Base-by-base conservation (phyloP, 1,140 invertebrate species). In the Euura saliciscinereae region DNA sequence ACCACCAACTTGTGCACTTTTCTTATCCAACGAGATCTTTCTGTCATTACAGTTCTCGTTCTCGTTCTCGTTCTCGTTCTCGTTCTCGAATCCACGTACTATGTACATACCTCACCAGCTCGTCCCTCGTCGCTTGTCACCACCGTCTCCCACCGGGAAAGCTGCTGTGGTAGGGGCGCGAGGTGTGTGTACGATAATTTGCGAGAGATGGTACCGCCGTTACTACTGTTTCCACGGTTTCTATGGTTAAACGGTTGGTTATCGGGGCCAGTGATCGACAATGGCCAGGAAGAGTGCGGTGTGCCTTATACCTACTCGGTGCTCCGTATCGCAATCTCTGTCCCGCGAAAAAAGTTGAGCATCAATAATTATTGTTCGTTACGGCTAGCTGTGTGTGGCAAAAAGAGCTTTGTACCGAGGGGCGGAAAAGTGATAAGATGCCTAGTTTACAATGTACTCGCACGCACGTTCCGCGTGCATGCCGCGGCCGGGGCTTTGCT, bases 331-430 rank as follows among this genome's bases (percentile, higher is more conserved):
- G 78, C 71, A 43, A 80, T 80, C 76, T 75, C 42, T 51, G 43
- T 11, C 65, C 4, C 71, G 71, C 51, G 66, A 44, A 69, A 67
- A 69, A 69, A 69, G 68, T 8, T 73, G 77, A 73, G 78, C 82
- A 78, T 82, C 82, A 78, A 83, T 83, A 81, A 83, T 81, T 77
- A 78, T 79, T 73, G 74, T 77, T 83, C 82, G 79, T 84, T 82
- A 59, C 83, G 83, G 75, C 66, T 73, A 76, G 70, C 68, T 66
- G 73, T 70, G 59, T 69, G 65, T 65, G 71, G 45, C 68, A 44
- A 69, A 46, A 13, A 44, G 42, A 10, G 68, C 43, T 46, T 3
- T 3, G 13, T 11, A 6, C 51, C 51, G 51, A 0, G 51, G 51
- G 13, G 13, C 51, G 13, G 51, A 59, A 59, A 28, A 59, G 6